These are phyloP conservation scores for Formica aserva DNA, from an alignment of 2,888 invertebrate genomes.

Conservation along the genomic window DNA sequence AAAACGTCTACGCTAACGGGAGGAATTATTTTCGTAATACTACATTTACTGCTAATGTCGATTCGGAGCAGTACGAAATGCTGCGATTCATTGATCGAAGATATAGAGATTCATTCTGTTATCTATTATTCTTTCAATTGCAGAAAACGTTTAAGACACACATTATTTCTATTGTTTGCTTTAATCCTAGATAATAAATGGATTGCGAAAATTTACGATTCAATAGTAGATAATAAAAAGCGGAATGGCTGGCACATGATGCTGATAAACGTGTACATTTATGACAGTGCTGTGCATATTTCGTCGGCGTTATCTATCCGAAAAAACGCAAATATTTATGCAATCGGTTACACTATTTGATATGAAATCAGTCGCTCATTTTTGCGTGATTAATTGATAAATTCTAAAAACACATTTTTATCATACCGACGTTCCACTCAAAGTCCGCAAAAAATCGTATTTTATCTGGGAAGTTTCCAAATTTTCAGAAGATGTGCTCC, in stretches of 20 bases:
- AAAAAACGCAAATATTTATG: slow-evolving; percentile 20
- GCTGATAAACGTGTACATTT: slow-evolving; percentile 42
- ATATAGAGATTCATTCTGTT: slow-evolving; percentile 32
- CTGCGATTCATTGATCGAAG: slow-evolving; percentile 35
- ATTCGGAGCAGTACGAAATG: slow-evolving; percentile 30
- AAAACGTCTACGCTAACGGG: slow-evolving; percentile 24
- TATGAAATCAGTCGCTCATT: slow-evolving; percentile 27
- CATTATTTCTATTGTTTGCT: slow-evolving; percentile 49
- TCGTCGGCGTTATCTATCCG: slow-evolving; percentile 15
- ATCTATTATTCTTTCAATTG: slow-evolving; percentile 33
- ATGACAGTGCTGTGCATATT: slow-evolving; percentile 37
- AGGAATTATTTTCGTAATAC: slow-evolving; percentile 33
- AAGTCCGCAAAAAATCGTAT: slow-evolving; percentile 11
- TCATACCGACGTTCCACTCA: slow-evolving; percentile 14
- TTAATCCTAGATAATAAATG: slow-evolving; percentile 44
- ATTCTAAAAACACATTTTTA: slow-evolving; percentile 27
- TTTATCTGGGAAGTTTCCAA: background rate
- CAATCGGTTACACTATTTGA: slow-evolving; percentile 23
- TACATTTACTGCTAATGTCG: slow-evolving; percentile 56
- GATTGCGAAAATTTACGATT: slow-evolving; percentile 24
- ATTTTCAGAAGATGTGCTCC: background rate
- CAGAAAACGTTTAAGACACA: slow-evolving; percentile 39
- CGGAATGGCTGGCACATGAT: slow-evolving; percentile 19
- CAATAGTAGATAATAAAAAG: slow-evolving; percentile 7
- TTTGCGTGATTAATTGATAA: slow-evolving; percentile 23